Percentiles rank a stretch among this genome's conserved stretches.
phyloP scores from a whole-genome alignment of 1,140 invertebrate species.

The Thalassaphorura encarpata region DNA sequence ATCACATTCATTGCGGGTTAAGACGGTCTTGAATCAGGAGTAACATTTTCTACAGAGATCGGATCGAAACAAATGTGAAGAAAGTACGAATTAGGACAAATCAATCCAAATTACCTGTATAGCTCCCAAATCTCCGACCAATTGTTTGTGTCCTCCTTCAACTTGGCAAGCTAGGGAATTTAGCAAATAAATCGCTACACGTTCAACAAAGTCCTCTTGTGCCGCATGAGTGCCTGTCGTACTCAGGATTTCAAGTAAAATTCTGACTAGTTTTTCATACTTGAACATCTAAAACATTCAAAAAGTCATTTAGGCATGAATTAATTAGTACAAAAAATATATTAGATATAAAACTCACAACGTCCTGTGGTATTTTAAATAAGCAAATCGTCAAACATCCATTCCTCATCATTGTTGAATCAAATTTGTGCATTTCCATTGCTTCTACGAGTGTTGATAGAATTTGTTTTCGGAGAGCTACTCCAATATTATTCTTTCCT shows the following conservation, averaged over 20 bases:
- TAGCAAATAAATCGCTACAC: constrained; percentile 86
- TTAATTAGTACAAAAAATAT: constrained; percentile 1
- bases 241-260: constrained; percentile 67
- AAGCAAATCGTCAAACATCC: constrained; percentile 89
- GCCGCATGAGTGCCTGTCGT: too few relatives aligned
- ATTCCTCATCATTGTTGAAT: constrained; percentile 90
- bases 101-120: constrained; percentile 51
- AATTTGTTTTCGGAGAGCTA: constrained; percentile 12
- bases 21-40: constrained; percentile 67
- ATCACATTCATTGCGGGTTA: constrained; percentile 63
- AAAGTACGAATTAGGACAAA: constrained; percentile 5
- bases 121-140: constrained; percentile 79
- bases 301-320: not conserved
- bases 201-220: constrained; percentile 81
- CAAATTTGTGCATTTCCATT: constrained; percentile 71
- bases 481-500: constrained; percentile 44
- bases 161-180: constrained; percentile 95
- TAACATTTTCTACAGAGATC: constrained; percentile 69
- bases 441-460: constrained; percentile 50
- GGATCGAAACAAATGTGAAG: too few relatives aligned
- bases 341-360: constrained; percentile 52
- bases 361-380: constrained; percentile 88
- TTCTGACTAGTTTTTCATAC: constrained; percentile 74
- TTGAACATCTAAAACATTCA: constrained; percentile 63
- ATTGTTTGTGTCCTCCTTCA: constrained; percentile 78